Evolutionary conservation across 2,797 vertebrate species (phyloP), one percentile per base, ranked within the genome.

Genomic region (Cuniculus paca): DNA sequence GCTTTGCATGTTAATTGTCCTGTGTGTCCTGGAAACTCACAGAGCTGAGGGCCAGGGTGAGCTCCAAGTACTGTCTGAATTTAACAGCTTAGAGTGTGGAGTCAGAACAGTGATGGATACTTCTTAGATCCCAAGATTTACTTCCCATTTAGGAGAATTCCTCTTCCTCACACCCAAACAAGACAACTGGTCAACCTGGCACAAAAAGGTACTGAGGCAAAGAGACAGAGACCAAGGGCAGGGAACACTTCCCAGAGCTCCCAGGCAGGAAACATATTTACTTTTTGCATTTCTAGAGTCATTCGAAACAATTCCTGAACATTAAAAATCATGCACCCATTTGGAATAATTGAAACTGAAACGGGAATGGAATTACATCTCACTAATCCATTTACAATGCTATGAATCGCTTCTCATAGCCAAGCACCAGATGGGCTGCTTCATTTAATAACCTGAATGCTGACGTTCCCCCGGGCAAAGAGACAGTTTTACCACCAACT

Each of bases 291-390:
- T 96, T 95, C 91, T 60, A 93, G 96, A 97, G 96, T 92, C 92
- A 97, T 97, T 96, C 91, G 89, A 74, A 98, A 94, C 80, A 97
- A 97, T 98, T 98, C 95, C 96, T 96, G 91, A 97, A 96, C 94
- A 86, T 98, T 97, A 98, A 94, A 97, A 98, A 97, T 93, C 26
- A 2, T 56, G 96, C 94, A 95, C 97, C 98, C 97, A 70, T 97
- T 98, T 97, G 97, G 97, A 98, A 98, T 98, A 98, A 98, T 98
- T 98, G 97, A 97, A 98, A 98, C 11, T 68, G 98, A 98, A 98
- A 96, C 61, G 36, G 82, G 97, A 97, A 97, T 13, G 96, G 97
- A 98, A 95, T 98, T 97, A 95, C 96, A 94, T 97, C 96, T 97
- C 77, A 74, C 96, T 98, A 98, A 98, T 98, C 98, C 97, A 95